Evolutionary conservation across 2,888 invertebrate species (phyloP).

Genomic region (Gandaritis pyraliata): DNA sequence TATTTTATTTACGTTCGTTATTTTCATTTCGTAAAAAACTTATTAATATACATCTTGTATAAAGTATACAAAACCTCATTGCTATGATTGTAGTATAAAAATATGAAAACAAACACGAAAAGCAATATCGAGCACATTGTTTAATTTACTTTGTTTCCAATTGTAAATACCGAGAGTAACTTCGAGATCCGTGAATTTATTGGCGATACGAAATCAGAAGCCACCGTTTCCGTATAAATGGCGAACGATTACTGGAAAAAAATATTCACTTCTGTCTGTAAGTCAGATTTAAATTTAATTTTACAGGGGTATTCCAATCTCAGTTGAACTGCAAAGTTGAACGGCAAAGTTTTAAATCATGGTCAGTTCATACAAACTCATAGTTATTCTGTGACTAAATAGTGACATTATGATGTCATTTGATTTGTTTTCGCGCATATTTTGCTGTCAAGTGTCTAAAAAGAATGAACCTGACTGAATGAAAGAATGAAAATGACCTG

Average conservation of each 20-base stretch:
- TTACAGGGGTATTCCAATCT: too few relatives aligned
- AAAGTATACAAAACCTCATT: conserved; percentile 14
- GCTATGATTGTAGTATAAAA: conserved; percentile 14
- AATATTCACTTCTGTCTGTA: neutral
- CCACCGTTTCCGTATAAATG: conserved; percentile 21
- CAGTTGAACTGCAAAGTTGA: too few relatives aligned
- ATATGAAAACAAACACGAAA: conserved; percentile 35
- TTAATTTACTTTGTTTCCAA: conserved; percentile 42
- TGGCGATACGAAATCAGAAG: conserved; percentile 35
- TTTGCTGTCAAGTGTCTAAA: too few relatives aligned
- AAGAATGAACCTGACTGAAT: too few relatives aligned
- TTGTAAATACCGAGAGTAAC: conserved; percentile 39
- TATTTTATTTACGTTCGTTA: too few relatives aligned
- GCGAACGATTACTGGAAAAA: neutral
- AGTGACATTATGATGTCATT: too few relatives aligned
- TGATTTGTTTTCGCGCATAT: too few relatives aligned
- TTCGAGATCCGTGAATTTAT: conserved; percentile 38
- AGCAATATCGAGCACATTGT: conserved; percentile 37
- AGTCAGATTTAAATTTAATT: neutral
- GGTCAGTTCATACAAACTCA: too few relatives aligned
- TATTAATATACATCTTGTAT: neutral
- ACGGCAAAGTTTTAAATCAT: too few relatives aligned
- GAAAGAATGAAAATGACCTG: too few relatives aligned
- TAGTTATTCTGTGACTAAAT: too few relatives aligned
- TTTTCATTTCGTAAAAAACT: too few relatives aligned